A percentile compares a stretch with the other conserved stretches of the same genome.
These are phyloP conservation scores for Pachyramphus minor DNA, from an alignment of 2,113 vertebrate genomes.

Conservation along the genomic window DNA sequence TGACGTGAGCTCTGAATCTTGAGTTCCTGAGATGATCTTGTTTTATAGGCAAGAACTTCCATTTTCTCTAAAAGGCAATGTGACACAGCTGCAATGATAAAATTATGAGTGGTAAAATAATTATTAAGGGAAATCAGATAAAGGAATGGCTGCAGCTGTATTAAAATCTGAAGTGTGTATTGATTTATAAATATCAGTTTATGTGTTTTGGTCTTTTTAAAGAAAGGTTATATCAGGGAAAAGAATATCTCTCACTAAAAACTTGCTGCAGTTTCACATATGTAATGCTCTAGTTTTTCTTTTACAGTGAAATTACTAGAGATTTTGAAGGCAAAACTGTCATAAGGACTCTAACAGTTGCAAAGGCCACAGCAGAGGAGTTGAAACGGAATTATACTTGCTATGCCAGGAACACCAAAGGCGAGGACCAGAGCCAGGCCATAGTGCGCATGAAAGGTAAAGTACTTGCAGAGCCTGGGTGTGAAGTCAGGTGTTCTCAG, in stretches of 20 bases:
- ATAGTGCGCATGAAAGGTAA: conserved; percentile 75
- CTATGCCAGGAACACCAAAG: conserved; percentile 72
- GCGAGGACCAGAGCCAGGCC: conserved; percentile 59
- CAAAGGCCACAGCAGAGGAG: conserved; percentile 75
- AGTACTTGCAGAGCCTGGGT: background rate
- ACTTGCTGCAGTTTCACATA: background rate
- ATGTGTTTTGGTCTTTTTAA: background rate
- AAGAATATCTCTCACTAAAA: background rate
- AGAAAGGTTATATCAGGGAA: background rate
- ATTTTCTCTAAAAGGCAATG: background rate
- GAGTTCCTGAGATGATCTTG: background rate
- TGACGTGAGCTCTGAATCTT: background rate
- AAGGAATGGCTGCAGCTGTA: background rate
- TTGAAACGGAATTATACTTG: conserved; percentile 81
- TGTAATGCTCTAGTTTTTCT: background rate
- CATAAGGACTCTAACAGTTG: conserved; percentile 64
- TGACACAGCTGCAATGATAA: background rate
- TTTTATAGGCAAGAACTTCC: conserved; percentile 4
- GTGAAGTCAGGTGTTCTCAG: background rate
- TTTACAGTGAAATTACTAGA: conserved; percentile 38
- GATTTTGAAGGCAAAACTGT: conserved; percentile 64
- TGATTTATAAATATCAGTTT: background rate
- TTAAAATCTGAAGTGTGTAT: conserved; percentile 2
- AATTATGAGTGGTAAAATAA: conserved; percentile 8
- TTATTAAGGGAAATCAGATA: conserved; percentile 26